Conservation (phyloP, 2,797 vertebrate species). For the Gila robusta region DNA sequence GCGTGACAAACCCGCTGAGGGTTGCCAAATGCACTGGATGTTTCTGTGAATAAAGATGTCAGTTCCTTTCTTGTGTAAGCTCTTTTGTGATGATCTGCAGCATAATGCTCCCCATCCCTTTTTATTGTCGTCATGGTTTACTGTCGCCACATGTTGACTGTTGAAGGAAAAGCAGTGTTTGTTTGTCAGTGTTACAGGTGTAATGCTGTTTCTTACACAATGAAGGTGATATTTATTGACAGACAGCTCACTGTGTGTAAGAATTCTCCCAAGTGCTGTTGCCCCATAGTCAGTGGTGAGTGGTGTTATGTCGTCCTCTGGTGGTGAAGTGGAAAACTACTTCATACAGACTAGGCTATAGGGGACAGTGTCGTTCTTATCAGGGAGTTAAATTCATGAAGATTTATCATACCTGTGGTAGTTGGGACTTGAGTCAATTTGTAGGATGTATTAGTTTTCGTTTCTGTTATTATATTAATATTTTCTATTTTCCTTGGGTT, state of each 20-base stretch:
- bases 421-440: constrained; percentile 41
- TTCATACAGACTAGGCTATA: constrained; percentile 16
- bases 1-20: constrained; percentile 22
- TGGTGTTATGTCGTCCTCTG: constrained; percentile 64
- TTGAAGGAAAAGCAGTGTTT: constrained; percentile 40
- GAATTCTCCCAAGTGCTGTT: not conserved
- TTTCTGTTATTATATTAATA: constrained; percentile 54
- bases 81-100: constrained; percentile 57
- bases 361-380: constrained; percentile 43
- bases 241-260: constrained; percentile 17
- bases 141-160: constrained; percentile 28
- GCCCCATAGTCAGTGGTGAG: constrained; percentile 2
- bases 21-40: constrained; percentile 68
- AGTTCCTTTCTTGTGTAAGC: constrained; percentile 55
- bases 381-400: constrained; percentile 6
- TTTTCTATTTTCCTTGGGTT: constrained; percentile 46
- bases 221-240: constrained; percentile 10
- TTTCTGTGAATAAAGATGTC: constrained; percentile 60
- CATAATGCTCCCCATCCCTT: constrained; percentile 35
- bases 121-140: constrained; percentile 37
- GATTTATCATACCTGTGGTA: constrained; percentile 40
- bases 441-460: constrained; percentile 51
- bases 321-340: constrained; percentile 57
- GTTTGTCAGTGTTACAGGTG: constrained; percentile 59
- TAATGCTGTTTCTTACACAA: constrained; percentile 39